Evolutionary conservation across 2,797 vertebrate genomes (phyloP).

Genomic region (Typhlichthys eigenmanni): DNA sequence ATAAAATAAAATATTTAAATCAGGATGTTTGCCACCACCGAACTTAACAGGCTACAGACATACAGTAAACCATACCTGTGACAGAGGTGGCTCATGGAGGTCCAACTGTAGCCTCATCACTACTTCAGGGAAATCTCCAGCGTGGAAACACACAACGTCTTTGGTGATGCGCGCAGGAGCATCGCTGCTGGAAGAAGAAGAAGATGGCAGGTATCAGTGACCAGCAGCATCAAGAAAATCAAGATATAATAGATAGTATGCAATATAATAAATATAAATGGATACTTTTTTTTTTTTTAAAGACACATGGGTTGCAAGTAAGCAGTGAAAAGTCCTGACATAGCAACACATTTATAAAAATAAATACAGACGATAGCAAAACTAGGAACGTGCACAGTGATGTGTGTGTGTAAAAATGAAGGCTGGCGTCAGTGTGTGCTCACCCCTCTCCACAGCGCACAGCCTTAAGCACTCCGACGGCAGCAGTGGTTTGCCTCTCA

Average conservation of each 20-base stretch:
- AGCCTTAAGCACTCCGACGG: constrained; percentile 96
- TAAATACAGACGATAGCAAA: background rate
- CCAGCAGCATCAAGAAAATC: background rate
- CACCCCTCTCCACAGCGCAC: constrained; percentile 95
- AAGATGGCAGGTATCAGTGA: background rate
- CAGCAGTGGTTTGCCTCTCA: constrained; percentile 95
- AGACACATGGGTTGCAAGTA: too few species aligned
- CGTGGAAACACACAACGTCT: constrained; percentile 96
- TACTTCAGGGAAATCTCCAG: constrained; percentile 92
- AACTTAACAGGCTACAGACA: background rate
- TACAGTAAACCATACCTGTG: constrained; percentile 77
- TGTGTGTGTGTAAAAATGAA: background rate
- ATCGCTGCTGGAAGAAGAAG: constrained; percentile 67
- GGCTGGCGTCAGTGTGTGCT: constrained; percentile 25
- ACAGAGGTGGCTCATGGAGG: constrained; percentile 92
- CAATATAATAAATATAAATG: too few species aligned
- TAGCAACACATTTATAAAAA: background rate
- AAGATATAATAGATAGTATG: too few species aligned
- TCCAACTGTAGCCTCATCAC: constrained; percentile 93
- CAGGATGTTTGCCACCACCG: background rate
- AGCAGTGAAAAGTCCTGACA: too few species aligned
- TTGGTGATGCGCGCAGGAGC: constrained; percentile 86
- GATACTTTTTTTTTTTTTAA: too few species aligned
- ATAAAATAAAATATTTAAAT: background rate
- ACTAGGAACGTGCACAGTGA: background rate